Percentiles rank a stretch among this genome's conserved stretches.
phyloP scores from a whole-genome alignment of 2,113 vertebrate genomes.

The Poeciliopsis prolifica region DNA sequence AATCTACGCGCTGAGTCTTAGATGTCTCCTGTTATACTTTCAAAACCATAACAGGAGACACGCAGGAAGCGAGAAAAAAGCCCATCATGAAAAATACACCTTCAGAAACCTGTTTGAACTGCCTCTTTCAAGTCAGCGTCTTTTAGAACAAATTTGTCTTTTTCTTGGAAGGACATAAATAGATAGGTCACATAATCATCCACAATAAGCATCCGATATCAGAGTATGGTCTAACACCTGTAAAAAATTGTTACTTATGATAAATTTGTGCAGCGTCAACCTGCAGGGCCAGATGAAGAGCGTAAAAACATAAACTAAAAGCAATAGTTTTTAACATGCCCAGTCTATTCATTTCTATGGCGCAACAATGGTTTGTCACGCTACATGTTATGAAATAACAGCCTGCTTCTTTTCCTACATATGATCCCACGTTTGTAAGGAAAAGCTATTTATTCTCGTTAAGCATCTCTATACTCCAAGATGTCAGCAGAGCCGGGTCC shows the following conservation, averaged over 20 bases:
- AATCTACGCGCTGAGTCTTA: slow-evolving; percentile 7
- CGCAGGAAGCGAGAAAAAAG: slow-evolving; percentile 18
- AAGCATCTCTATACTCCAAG: too few species aligned
- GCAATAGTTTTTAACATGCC: too few species aligned
- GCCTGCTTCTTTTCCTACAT: too few species aligned
- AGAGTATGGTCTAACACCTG: not conserved
- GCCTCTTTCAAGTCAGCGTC: not conserved
- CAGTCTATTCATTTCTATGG: too few species aligned
- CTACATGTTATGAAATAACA: too few species aligned
- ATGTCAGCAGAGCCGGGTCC: too few species aligned
- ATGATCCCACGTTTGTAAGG: too few species aligned
- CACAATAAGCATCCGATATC: not conserved
- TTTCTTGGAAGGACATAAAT: not conserved
- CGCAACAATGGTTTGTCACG: too few species aligned
- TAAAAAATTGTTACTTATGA: not conserved
- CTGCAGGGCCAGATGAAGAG: not conserved
- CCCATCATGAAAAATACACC: slow-evolving; percentile 2
- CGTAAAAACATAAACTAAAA: too few species aligned
- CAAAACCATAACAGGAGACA: slow-evolving; percentile 5
- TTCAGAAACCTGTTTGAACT: slow-evolving; percentile 22
- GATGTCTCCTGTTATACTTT: slow-evolving; percentile 33
- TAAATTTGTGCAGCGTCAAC: not conserved
- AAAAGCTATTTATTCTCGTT: too few species aligned
- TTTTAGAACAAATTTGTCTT: not conserved
- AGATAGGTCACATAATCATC: not conserved